Conservation (phyloP, 2,797 vertebrate genomes). For the Helostoma temminkii region DNA sequence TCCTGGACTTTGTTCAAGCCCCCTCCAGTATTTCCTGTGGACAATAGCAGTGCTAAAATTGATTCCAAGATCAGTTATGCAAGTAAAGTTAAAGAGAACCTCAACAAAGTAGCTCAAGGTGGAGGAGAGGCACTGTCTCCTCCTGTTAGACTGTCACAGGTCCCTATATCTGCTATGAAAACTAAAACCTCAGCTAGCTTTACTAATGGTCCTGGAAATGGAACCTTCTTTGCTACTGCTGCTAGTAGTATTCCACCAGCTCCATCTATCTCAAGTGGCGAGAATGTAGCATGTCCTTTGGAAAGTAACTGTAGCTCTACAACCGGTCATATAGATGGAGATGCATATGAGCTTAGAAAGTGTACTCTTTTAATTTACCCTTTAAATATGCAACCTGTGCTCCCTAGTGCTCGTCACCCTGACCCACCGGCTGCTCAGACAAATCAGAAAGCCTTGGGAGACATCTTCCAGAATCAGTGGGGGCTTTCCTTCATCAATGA, state of each 20-base stretch:
- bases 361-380: conserved; percentile 96
- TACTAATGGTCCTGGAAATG: conserved; percentile 94
- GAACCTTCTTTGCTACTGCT: conserved; percentile 91
- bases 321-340: conserved; percentile 81
- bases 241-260: conserved; percentile 88
- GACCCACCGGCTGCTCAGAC: conserved; percentile 86
- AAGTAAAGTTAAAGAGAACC: conserved; percentile 99
- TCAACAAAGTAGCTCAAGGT: conserved; percentile 95
- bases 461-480: conserved; percentile 99
- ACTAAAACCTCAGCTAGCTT: conserved; percentile 97
- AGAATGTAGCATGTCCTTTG: conserved; percentile 87
- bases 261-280: conserved; percentile 83
- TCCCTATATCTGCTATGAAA: conserved; percentile 98
- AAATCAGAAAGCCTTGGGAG: conserved; percentile 96
- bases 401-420: conserved; percentile 88
- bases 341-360: conserved; percentile 91
- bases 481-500: conserved; percentile 99
- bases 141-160: conserved; percentile 90
- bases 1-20: conserved; percentile 99
- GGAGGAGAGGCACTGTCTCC: conserved; percentile 84
- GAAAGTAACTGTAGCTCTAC: conserved; percentile 81
- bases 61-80: conserved; percentile 99
- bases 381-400: conserved; percentile 98
- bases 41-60: conserved; percentile 99
- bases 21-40: conserved; percentile 98